phyloP scores from a whole-genome alignment of 2,888 invertebrate species.

The Halictus ligatus region DNA sequence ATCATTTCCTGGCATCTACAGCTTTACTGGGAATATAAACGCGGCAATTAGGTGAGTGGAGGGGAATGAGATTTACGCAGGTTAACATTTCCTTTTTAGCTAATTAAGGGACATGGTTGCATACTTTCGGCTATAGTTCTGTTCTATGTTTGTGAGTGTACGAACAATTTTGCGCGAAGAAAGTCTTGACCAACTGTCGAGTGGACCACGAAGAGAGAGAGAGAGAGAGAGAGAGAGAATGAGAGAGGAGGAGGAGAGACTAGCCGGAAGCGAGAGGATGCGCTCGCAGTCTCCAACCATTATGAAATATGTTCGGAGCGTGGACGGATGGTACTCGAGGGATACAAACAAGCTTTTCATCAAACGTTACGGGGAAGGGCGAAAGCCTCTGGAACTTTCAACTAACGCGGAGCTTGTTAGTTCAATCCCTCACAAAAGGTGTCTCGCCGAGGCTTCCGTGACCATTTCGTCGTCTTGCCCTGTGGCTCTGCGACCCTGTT shows the following conservation, averaged over 20 bases:
- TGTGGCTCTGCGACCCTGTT: not conserved
- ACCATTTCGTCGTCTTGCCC: constrained; percentile 38
- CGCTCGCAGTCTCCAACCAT: constrained; percentile 19
- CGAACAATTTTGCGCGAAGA: not conserved
- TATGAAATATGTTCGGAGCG: constrained; percentile 44
- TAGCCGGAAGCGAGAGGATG: constrained; percentile 7
- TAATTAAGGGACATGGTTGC: not conserved
- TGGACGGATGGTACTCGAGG: constrained; percentile 18
- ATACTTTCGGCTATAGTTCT: not conserved
- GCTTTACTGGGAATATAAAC: not conserved
- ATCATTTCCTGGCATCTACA: not conserved
- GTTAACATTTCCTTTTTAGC: not conserved
- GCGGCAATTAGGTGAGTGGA: not conserved
- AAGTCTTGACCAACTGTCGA: not conserved
- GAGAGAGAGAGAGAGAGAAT: not conserved
- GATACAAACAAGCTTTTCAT: constrained; percentile 51
- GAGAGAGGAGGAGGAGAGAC: not conserved
- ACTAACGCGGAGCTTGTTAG: constrained; percentile 44
- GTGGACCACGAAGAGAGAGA: not conserved
- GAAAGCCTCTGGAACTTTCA: constrained; percentile 44
- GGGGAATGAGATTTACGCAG: not conserved
- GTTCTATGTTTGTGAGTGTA: not conserved
- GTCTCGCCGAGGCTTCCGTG: constrained; percentile 33
- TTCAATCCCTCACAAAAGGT: constrained; percentile 44
- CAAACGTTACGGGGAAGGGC: constrained; percentile 34